Percentiles rank a stretch among this genome's conserved stretches.
Conservation (phyloP, 1,140 invertebrate genomes). For the Tetramorium parvispinum region DNA sequence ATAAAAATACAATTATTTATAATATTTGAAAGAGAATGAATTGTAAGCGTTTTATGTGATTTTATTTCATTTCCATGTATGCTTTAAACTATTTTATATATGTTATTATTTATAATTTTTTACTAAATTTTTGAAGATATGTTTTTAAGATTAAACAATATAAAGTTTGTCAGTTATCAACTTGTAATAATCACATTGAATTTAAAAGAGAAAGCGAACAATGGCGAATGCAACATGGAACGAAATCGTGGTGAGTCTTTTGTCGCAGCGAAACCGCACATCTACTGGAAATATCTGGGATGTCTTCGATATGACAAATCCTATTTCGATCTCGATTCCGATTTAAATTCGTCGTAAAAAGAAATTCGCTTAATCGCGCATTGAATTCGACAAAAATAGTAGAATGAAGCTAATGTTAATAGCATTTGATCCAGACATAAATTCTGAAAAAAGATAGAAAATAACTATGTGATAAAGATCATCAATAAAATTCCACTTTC, state of each 20-base stretch:
- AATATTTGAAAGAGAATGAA: neutral
- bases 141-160: neutral
- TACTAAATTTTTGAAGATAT: neutral
- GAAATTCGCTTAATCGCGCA: conserved; percentile 35
- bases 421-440: neutral
- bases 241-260: conserved; percentile 5
- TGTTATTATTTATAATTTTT: neutral
- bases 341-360: conserved; percentile 40
- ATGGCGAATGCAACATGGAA: neutral
- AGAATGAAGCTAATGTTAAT: neutral
- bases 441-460: neutral
- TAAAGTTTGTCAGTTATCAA: neutral
- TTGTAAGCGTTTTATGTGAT: neutral
- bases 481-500: neutral
- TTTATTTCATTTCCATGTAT: neutral
- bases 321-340: neutral
- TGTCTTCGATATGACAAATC: neutral
- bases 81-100: neutral
- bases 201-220: conserved; percentile 8
- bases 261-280: neutral
- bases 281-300: conserved; percentile 1
- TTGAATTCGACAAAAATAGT: conserved; percentile 31
- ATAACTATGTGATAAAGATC: neutral
- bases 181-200: neutral
- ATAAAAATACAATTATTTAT: neutral